A percentile compares a stretch with the other conserved stretches of the same genome.
Conservation (phyloP, 2,113 vertebrate species). For the Urocolius indicus region DNA sequence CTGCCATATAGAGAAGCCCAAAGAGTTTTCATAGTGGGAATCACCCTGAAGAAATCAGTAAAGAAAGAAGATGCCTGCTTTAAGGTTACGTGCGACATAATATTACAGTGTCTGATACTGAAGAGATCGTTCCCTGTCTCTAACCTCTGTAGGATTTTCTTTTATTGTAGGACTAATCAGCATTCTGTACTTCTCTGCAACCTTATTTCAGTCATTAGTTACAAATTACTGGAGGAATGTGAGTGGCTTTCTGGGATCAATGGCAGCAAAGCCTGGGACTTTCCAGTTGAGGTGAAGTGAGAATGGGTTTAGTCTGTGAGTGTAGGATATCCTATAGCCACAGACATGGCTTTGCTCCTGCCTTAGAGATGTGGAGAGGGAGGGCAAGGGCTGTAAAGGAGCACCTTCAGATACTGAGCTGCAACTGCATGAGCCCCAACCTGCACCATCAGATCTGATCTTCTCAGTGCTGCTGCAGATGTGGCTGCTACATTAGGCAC, state of each 20-base stretch:
- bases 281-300: neutral
- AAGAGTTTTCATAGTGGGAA: neutral
- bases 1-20: neutral
- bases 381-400: neutral
- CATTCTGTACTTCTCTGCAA: neutral
- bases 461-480: neutral
- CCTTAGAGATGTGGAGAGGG: accelerated
- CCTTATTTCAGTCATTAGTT: neutral
- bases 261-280: neutral
- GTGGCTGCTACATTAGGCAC: neutral
- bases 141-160: neutral
- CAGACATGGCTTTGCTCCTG: neutral
- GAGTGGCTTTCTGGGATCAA: neutral
- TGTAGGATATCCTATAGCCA: neutral
- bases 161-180: neutral
- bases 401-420: neutral
- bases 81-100: neutral
- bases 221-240: neutral
- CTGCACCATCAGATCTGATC: neutral
- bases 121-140: neutral
- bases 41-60: neutral
- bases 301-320: neutral
- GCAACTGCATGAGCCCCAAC: neutral
- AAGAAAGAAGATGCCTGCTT: neutral
- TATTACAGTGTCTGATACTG: neutral